These are phyloP conservation scores for Melanotaenia duboulayi DNA, from an alignment of 2,113 vertebrate genomes.

Conservation along the genomic window DNA sequence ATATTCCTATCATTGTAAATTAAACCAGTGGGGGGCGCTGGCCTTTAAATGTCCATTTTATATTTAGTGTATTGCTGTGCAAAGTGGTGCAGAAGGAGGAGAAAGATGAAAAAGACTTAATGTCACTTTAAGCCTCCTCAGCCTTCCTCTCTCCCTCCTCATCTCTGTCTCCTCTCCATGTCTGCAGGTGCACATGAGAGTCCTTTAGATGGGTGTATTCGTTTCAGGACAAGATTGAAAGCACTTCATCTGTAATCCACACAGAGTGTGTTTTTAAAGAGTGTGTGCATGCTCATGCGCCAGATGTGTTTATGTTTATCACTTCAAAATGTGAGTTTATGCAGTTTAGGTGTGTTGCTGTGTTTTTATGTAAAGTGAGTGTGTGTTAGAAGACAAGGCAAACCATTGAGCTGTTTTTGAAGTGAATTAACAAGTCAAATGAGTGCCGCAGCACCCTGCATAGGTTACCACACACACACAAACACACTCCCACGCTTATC, in stretches of 20 bases:
- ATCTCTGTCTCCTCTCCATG: constrained; percentile 11
- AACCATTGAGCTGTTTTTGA: constrained; percentile 77
- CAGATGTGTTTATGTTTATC: constrained; percentile 50
- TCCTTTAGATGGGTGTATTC: constrained; percentile 65
- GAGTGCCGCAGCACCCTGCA: constrained; percentile 72
- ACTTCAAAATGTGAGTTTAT: constrained; percentile 15
- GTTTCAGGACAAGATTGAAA: constrained; percentile 69
- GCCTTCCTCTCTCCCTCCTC: constrained; percentile 9
- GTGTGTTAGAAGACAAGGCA: constrained; percentile 65
- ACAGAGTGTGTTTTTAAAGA: constrained; percentile 11
- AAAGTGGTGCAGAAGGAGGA: constrained; percentile 28
- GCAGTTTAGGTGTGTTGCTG: background rate
- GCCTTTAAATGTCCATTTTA: background rate
- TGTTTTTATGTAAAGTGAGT: constrained; percentile 39
- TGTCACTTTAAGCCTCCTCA: constrained; percentile 47
- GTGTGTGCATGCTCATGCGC: background rate
- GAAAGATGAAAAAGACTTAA: constrained; percentile 48
- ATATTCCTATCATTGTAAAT: background rate
- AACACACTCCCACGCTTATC: constrained; percentile 61
- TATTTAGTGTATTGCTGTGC: background rate
- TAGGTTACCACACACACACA: constrained; percentile 67
- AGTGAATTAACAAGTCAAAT: constrained; percentile 82
- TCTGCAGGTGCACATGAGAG: constrained; percentile 76
- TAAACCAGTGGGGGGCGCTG: constrained; percentile 19
- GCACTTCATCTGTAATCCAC: constrained; percentile 73